Evolutionary conservation across 1,140 invertebrate genomes (phyloP).

Genomic region (Periplaneta americana): DNA sequence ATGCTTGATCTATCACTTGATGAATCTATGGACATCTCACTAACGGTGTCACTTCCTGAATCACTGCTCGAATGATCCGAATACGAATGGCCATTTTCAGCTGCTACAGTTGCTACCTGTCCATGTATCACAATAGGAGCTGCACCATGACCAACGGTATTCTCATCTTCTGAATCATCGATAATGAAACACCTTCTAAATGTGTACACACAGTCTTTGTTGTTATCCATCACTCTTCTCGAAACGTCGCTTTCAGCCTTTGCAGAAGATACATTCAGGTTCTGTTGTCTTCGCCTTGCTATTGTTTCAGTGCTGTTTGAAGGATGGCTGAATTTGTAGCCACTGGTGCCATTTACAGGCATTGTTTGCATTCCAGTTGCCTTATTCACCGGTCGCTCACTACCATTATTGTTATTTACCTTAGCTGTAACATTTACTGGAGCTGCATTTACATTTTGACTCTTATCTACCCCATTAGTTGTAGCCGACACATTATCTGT

Average conservation of each 20-base stretch:
- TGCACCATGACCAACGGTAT: neutral
- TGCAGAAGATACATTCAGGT: neutral
- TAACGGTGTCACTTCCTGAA: conserved; percentile 46
- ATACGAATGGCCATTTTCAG: conserved; percentile 24
- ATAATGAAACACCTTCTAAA: conserved; percentile 16
- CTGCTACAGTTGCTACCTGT: conserved; percentile 15
- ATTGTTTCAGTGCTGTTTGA: conserved; percentile 8
- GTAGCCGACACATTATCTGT: neutral
- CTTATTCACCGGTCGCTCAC: neutral
- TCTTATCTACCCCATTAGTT: neutral
- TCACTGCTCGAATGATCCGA: conserved; percentile 43
- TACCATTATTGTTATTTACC: neutral
- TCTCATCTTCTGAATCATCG: conserved; percentile 19
- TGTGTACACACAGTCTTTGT: conserved; percentile 15
- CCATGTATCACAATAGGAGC: neutral
- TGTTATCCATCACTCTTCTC: neutral
- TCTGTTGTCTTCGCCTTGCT: neutral
- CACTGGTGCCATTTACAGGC: conserved; percentile 34
- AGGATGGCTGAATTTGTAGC: conserved; percentile 6
- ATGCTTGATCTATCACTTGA: conserved; percentile 50
- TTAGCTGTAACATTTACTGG: neutral
- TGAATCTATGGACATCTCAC: conserved; percentile 51
- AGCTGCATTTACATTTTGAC: neutral
- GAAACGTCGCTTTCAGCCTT: neutral
- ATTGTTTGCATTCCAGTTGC: conserved; percentile 42